Evolutionary conservation across 2,888 invertebrate species (phyloP).

Genomic region (Cheilosia pagana): DNA sequence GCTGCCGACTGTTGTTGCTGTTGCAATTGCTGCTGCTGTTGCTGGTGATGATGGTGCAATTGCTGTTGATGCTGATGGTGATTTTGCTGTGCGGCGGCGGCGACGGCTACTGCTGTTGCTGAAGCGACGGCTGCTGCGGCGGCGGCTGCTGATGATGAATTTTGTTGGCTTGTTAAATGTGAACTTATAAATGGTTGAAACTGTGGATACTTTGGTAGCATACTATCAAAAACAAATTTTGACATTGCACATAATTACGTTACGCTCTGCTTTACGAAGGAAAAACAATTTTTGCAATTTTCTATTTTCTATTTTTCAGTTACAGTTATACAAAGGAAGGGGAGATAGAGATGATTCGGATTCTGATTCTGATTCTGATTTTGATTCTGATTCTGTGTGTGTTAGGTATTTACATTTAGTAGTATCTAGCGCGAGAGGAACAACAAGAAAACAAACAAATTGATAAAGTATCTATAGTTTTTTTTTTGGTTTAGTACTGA

Average conservation of each 20-base stretch:
- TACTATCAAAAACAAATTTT: constrained; percentile 99
- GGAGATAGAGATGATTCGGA: constrained; percentile 40
- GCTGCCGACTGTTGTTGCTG: constrained; percentile 74
- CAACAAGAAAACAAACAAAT: constrained; percentile 21
- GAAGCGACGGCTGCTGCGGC: constrained; percentile 84
- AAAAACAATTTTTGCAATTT: constrained; percentile 63
- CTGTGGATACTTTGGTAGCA: constrained; percentile 96
- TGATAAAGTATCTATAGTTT: constrained; percentile 68
- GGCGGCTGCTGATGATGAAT: constrained; percentile 88
- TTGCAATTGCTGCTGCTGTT: constrained; percentile 58
- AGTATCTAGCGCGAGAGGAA: constrained; percentile 64
- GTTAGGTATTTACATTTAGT: constrained; percentile 54
- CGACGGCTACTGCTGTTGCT: constrained; percentile 81
- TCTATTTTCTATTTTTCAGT: constrained; percentile 31
- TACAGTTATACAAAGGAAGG: constrained; percentile 39
- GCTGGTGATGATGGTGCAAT: constrained; percentile 85
- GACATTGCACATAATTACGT: constrained; percentile 90
- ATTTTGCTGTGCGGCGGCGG: constrained; percentile 76
- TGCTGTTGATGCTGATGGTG: constrained; percentile 82
- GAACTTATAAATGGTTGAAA: constrained; percentile 86
- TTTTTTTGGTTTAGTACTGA: constrained; percentile 60
- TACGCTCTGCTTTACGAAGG: constrained; percentile 77
- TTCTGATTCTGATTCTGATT: not conserved
- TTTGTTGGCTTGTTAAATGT: constrained; percentile 84
- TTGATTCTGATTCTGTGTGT: constrained; percentile 17